Evolutionary conservation across 2,888 invertebrate genomes (phyloP).

Genomic region (Ectemnius continuus): DNA sequence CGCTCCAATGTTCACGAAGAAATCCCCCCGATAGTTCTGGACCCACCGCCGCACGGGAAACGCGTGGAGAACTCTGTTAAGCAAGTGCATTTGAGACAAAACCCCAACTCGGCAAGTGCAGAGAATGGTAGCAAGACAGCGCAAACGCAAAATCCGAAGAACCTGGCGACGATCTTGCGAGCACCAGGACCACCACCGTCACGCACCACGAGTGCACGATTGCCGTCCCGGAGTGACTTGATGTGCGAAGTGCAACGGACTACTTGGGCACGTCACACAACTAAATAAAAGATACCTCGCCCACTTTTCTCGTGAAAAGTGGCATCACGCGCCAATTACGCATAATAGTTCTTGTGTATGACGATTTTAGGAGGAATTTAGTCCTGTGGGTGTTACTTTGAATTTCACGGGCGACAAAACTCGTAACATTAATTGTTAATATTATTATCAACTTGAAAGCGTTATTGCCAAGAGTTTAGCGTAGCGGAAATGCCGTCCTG

Average conservation of each 20-base stretch:
- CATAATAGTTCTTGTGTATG: constrained; percentile 28
- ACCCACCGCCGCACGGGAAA: constrained; percentile 69
- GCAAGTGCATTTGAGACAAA: constrained; percentile 33
- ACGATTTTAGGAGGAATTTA: background rate
- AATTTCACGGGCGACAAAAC: too few species aligned
- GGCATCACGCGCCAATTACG: constrained; percentile 1
- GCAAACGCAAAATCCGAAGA: constrained; percentile 36
- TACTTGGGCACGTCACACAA: constrained; percentile 92
- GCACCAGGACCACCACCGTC: constrained; percentile 70
- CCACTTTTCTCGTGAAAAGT: constrained; percentile 5
- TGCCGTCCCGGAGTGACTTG: constrained; percentile 90
- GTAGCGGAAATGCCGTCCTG: too few species aligned
- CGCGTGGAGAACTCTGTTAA: constrained; percentile 41
- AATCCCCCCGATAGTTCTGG: constrained; percentile 68
- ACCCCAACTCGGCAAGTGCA: constrained; percentile 12
- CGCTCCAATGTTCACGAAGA: constrained; percentile 59
- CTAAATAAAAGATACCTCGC: constrained; percentile 81
- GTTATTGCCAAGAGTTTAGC: too few species aligned
- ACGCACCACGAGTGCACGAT: constrained; percentile 90
- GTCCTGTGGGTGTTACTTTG: background rate
- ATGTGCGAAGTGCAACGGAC: constrained; percentile 90
- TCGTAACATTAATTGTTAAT: too few species aligned
- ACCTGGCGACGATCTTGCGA: constrained; percentile 65
- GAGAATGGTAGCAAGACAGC: constrained; percentile 17
- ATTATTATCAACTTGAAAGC: too few species aligned